Conservation (phyloP, 30 jellyfish, hydroid and myxozoan genomes). For the Mastigias papua region DNA sequence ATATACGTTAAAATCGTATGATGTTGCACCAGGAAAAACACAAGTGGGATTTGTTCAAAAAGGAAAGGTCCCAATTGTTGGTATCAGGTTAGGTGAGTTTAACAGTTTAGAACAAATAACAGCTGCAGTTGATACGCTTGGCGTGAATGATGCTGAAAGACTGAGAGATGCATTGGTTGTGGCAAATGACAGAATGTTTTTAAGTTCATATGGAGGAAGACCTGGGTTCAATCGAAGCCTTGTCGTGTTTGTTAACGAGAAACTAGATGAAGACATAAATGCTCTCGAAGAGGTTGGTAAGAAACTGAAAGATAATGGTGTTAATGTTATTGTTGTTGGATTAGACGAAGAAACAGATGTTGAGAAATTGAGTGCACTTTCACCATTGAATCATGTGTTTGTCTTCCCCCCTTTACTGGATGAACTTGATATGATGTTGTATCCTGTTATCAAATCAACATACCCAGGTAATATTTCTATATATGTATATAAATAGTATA, state of each 20-base stretch:
- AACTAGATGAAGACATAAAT: slow-evolving; percentile 12
- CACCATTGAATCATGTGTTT: slow-evolving; percentile 55
- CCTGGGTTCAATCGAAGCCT: slow-evolving; percentile 65
- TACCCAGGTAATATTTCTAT: slow-evolving; percentile 53
- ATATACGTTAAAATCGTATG: slow-evolving; percentile 72
- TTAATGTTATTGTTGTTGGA: slow-evolving; percentile 49
- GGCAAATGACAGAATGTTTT: slow-evolving; percentile 32
- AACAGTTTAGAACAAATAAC: background rate
- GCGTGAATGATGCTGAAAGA: background rate
- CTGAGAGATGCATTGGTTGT: slow-evolving; percentile 11
- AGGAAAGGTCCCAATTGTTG: slow-evolving; percentile 20
- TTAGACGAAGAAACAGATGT: slow-evolving; percentile 13
- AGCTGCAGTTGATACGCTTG: slow-evolving; percentile 6
- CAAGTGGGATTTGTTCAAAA: slow-evolving; percentile 74
- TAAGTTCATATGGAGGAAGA: slow-evolving; percentile 75
- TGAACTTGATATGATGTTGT: slow-evolving; percentile 58
- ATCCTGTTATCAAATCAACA: slow-evolving; percentile 62
- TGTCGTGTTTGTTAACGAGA: slow-evolving; percentile 55
- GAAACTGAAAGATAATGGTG: slow-evolving; percentile 47
- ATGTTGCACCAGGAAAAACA: slow-evolving; percentile 65
- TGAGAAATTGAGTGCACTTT: slow-evolving; percentile 19
- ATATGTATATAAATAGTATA: no score
- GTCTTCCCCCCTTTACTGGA: slow-evolving; percentile 82
- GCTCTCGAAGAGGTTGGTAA: slow-evolving; percentile 24
- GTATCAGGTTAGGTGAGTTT: slow-evolving; percentile 39